Percentiles rank a stretch among this genome's conserved stretches.
Evolutionary conservation across 2,888 invertebrate species (phyloP).

Genomic region (Achlya flavicornis): DNA sequence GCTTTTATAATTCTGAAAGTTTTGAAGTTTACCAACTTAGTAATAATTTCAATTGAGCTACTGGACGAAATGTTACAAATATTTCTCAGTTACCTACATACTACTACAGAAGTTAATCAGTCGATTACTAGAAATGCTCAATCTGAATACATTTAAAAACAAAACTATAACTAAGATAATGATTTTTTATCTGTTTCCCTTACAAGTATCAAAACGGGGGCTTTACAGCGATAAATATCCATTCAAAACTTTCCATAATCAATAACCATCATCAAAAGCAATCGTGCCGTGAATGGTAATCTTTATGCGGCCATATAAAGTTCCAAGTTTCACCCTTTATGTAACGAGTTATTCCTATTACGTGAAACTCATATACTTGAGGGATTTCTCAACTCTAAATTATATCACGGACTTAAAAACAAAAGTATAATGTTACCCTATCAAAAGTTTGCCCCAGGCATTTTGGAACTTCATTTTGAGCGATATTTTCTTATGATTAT

Average conservation of each 20-base stretch:
- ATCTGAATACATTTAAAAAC: no score
- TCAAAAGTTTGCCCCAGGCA: constrained; percentile 38
- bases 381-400: constrained; percentile 24
- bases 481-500: constrained; percentile 54
- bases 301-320: constrained; percentile 28
- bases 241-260: background rate
- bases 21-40: no score
- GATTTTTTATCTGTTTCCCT: no score
- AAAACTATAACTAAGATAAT: no score
- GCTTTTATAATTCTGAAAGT: background rate
- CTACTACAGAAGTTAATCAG: background rate
- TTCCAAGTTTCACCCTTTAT: constrained; percentile 26
- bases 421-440: constrained; percentile 18
- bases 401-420: constrained; percentile 20
- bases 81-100: no score
- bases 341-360: constrained; percentile 27
- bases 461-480: constrained; percentile 37
- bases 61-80: background rate
- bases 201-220: background rate
- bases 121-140: background rate
- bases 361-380: constrained; percentile 18
- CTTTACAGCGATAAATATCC: background rate
- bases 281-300: constrained; percentile 37
- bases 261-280: background rate
- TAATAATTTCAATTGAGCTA: background rate